Evolutionary conservation across 2,113 vertebrate species (phyloP).

Genomic region (Pachyramphus minor): DNA sequence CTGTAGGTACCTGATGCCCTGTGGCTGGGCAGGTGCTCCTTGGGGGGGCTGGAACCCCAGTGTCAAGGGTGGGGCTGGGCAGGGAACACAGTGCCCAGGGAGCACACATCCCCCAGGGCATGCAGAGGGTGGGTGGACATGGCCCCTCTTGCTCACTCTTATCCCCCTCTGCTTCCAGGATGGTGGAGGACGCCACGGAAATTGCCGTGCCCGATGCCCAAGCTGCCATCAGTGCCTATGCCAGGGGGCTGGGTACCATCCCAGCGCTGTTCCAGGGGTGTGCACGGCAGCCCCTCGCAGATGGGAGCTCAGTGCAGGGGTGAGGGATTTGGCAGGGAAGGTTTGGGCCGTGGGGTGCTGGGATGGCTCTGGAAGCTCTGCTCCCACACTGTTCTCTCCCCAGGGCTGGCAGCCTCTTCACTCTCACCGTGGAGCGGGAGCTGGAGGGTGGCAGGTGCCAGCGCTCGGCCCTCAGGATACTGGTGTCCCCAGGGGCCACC

Average conservation of each 20-base stretch:
- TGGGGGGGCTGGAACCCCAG: not conserved
- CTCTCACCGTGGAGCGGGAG: conserved; percentile 67
- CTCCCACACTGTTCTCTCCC: accelerated
- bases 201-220: not conserved
- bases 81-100: not conserved
- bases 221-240: conserved; percentile 27
- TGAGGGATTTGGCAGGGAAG: not conserved
- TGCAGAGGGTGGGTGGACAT: not conserved
- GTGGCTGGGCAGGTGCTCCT: not conserved
- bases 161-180: not conserved
- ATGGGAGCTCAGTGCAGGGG: accelerated
- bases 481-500: conserved; percentile 58
- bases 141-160: not conserved
- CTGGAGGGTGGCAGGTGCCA: conserved; percentile 16
- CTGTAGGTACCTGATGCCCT: conserved; percentile 59
- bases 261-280: accelerated
- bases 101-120: not conserved
- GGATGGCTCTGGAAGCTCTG: not conserved
- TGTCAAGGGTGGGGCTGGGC: not conserved
- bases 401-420: conserved; percentile 71
- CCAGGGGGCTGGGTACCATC: not conserved
- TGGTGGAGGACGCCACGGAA: conserved; percentile 35
- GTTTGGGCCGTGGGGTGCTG: accelerated
- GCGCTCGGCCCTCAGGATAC: conserved; percentile 72
- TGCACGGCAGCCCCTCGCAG: not conserved